Base-by-base conservation (phyloP, 2,113 vertebrate genomes). In the Opisthocomus hoazin region DNA sequence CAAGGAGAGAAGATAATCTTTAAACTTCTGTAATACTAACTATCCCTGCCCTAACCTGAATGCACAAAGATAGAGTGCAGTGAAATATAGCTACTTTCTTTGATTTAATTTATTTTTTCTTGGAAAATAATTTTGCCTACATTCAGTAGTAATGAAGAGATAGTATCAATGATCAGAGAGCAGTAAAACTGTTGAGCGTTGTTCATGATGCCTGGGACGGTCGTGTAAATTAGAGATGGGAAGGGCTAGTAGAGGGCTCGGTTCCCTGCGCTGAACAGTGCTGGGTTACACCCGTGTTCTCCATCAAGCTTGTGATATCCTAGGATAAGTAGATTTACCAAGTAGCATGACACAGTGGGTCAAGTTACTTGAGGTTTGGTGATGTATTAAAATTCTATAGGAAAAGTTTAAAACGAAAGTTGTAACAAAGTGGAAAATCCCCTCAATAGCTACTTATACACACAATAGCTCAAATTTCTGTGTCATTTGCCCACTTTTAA, bases 1-100 rank as follows among this genome's bases (percentile, higher is more conserved):
- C 93, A 96, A 93, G 94, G 96, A 96, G 95, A 97, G 91, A 97
- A 96, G 94, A 89, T 96, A 83, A 79, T 79, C 46, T 78, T 91
- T 87, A 91, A 63, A n/a, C 29, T 94, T 68, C 87, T 95, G 50
- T 92, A 84, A 65, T 94, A 57, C 68, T 75, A 91, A 95, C 73
- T 89, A 70, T 73, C 70, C 50, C 36, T 87, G 54, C 61, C 94
- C 91, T 87, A 69, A 85, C n/a, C 84, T 23, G 48, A 94, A 89
- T 73, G 81, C 95, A 91, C 50, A 87, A 45, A 96, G 84, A 9
- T 48, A 88, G 88, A 78, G 87, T 91, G 84, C 87, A 94, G 84
- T 95, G 87, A 94, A 94, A 73, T 93, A 89, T 18, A 94, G 74
- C 39, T 93, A 76, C 73, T 92, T 93, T 68, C 39, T 84, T 94